These are phyloP conservation scores for Paralvinella palmiformis DNA, from an alignment of 1,140 invertebrate species.

Conservation along the genomic window DNA sequence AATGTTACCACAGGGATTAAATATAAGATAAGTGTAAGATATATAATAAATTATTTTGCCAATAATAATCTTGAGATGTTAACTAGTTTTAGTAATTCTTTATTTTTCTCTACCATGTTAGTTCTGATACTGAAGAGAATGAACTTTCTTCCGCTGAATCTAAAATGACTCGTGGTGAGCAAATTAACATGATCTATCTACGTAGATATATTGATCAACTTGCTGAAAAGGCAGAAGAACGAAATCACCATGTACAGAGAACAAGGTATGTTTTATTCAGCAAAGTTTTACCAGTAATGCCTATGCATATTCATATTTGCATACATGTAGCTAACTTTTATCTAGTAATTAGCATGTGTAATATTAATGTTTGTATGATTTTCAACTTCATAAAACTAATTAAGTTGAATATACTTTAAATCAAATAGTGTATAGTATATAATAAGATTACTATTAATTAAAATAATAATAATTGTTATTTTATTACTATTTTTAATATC, in stretches of 20 bases:
- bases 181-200: slow-evolving; percentile 45
- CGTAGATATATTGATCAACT: slow-evolving; percentile 42
- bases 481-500: neutral
- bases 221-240: slow-evolving; percentile 39
- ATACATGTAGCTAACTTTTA: neutral
- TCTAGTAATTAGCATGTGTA: neutral
- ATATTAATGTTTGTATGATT: neutral
- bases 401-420: neutral
- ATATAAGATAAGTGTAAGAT: neutral
- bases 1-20: neutral
- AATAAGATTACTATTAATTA: neutral
- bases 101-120: neutral
- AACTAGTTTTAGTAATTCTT: neutral
- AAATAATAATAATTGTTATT: neutral
- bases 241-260: slow-evolving; percentile 38
- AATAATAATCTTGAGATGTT: neutral
- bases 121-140: slow-evolving; percentile 19
- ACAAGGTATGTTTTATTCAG: slow-evolving; percentile 30
- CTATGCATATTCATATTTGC: too few species aligned
- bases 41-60: neutral
- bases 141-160: slow-evolving; percentile 20
- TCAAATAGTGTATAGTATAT: neutral
- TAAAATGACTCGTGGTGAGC: slow-evolving; percentile 39
- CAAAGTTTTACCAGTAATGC: neutral
- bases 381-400: neutral